Base-by-base conservation (phyloP, 2,797 vertebrate species). In the Pantherophis vulpinus region DNA sequence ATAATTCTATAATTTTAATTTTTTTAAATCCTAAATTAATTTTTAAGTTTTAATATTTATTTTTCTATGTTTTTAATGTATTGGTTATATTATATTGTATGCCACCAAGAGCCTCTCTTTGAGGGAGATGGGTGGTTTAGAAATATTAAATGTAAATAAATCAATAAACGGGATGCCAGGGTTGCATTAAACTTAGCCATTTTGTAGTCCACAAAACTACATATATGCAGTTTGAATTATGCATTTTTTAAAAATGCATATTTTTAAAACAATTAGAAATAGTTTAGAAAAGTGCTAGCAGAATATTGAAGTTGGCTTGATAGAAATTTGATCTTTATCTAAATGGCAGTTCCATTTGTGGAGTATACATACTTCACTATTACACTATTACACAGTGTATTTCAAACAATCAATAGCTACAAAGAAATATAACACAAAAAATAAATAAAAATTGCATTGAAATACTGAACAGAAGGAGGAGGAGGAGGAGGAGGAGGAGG, bases 391-490 rank as follows among this genome's bases (percentile, higher is more conserved):
- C 89, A 92, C n/a, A 59, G 5, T 86, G 56, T 91, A 79, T 74
- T 90, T 51, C n/a, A 47, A 90, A 86, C 59, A 94, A 88, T 37
- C 83, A 27, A 86, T 66, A 91, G 47, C 86, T 86, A 88, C 89
- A 59, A 90, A 66, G 63, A 92, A 86, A 87, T 66, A 58, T n/a
- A 29, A 51, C 25, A 63, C 66, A 83, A 93, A 60, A 91, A 90
- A 23, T 86, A 87, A 92, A 92, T 74, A 91, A 90, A 37, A 93
- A 91, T 29, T 88, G 13, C 1, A 63, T 83, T 93, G 89, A 93
- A 83, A 55, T 86, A 63, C 47, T 25, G 66, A 32, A 90, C 87
- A 86, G 90, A 94, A 94, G 91, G 0, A 56, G 56, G 5, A 47
- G 47, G 47, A 47, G 0, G 47, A 47, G 5, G 47, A 47, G 5